Evolutionary conservation across 2,113 vertebrate genomes (phyloP), one percentile per base, ranked within the genome.

Genomic region (Hippocampus abdominalis): DNA sequence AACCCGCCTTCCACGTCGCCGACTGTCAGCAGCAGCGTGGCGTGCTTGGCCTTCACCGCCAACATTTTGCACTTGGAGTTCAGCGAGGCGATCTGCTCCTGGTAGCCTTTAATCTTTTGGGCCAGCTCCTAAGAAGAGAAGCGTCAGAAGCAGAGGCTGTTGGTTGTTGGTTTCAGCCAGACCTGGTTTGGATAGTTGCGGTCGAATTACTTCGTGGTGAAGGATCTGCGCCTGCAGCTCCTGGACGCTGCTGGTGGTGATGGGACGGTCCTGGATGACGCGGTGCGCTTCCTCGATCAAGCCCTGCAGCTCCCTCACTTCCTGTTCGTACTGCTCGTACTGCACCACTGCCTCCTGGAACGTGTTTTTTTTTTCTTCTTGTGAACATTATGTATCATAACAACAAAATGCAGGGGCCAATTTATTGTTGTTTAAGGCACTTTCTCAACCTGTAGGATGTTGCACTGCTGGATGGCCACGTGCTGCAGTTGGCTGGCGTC

Each of bases 1-100:
- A 95, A 91, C 23, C 93, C 95, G 71, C 48, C 48, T 5, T 96
- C 95, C 66, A 94, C 93, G 78, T 97, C 96, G 10, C 94, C 96
- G 81, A 99, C 96, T 0, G 96, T 97, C 85, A 98, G 92, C 84
- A 99, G 91, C 96, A 98, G 96, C 71, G 97, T 96, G 81, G 97
- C 95, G 16, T 99, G 96, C 44, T 95, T 98, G 56, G 97, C 96
- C 84, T 98, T 98, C 92, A 98, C 93, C 0, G 95, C 96, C 88
- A 99, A 83, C 96, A 96, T 98, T 90, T 96, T 99, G 84, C 97
- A 98, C 82, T 98, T 99, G 2, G 95, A 96, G 90, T 98, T 98
- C 60, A 99, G 85, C 0, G 95, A 90, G 60, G 95, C 92, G n/a
- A 99, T 99, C 93, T 98, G 95, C 79, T 97, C 95, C 86, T 98